Percentiles rank a stretch among this genome's conserved stretches.
phyloP scores from a whole-genome alignment of 2,888 invertebrate species.

The Tricholauxania praeusta region DNA sequence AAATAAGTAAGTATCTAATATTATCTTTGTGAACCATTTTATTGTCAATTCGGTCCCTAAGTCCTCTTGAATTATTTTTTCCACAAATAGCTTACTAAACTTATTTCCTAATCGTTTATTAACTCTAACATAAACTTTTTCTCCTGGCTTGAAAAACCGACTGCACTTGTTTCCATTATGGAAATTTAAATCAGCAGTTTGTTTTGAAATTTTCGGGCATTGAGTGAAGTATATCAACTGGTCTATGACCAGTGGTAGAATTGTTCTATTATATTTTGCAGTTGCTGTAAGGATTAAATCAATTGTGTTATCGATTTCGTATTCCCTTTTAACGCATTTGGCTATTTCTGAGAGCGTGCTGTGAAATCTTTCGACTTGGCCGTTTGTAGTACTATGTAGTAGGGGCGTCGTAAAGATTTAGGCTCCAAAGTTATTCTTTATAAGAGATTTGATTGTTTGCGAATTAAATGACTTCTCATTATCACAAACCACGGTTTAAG shows the following conservation, averaged over 20 bases:
- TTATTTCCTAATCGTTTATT: constrained; percentile 24
- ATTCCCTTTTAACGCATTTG: background rate
- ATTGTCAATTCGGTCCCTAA: constrained; percentile 8
- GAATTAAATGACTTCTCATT: constrained; percentile 8
- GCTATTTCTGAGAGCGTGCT: background rate
- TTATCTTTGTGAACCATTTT: constrained; percentile 22
- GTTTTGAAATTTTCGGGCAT: background rate
- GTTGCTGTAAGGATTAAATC: background rate
- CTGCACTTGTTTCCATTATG: background rate
- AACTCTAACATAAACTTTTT: constrained; percentile 7
- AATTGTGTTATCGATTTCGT: background rate
- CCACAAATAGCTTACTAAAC: constrained; percentile 11
- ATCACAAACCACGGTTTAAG: background rate
- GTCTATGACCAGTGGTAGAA: background rate
- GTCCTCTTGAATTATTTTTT: constrained; percentile 13
- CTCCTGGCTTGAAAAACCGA: background rate
- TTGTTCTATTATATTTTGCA: constrained; percentile 12
- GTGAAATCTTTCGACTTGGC: constrained; percentile 1
- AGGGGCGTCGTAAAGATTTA: background rate
- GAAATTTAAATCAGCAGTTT: background rate
- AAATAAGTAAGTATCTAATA: background rate
- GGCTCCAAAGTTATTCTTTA: background rate
- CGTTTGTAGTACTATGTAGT: background rate
- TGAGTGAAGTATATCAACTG: constrained; percentile 4
- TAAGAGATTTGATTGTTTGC: background rate